These are phyloP conservation scores for Noctua janthe DNA, from an alignment of 2,888 invertebrate genomes.

Conservation along the genomic window DNA sequence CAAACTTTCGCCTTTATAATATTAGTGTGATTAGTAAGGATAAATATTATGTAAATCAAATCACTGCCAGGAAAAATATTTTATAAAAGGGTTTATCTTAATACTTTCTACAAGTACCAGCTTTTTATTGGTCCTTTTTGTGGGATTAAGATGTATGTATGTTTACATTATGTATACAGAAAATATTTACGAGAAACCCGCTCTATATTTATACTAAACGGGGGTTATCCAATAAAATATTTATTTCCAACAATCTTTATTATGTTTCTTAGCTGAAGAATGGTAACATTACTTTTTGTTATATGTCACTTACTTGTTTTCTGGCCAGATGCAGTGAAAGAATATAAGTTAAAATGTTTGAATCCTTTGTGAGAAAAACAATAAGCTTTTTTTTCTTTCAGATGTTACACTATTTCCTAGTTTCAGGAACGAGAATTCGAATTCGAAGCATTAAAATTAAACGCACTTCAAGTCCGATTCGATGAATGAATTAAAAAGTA, in stretches of 20 bases:
- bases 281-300: slow-evolving; percentile 44
- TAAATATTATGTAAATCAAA: background rate
- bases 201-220: slow-evolving; percentile 53
- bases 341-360: slow-evolving; percentile 10
- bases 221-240: slow-evolving; percentile 62
- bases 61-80: background rate
- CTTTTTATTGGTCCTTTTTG: slow-evolving; percentile 43
- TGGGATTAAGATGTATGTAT: slow-evolving; percentile 52
- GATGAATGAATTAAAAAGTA: background rate
- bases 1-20: too few species aligned
- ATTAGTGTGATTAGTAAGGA: too few species aligned
- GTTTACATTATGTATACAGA: slow-evolving; percentile 46
- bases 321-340: slow-evolving; percentile 6
- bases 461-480: background rate
- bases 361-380: slow-evolving; percentile 12
- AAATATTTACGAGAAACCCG: slow-evolving; percentile 52
- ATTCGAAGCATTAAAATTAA: background rate
- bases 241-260: slow-evolving; percentile 59
- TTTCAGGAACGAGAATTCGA: background rate
- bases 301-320: slow-evolving; percentile 35
- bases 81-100: background rate
- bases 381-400: slow-evolving; percentile 2
- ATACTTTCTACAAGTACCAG: slow-evolving; percentile 30
- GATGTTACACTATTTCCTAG: background rate
- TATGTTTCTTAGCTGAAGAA: slow-evolving; percentile 55